Evolutionary conservation across 2,797 vertebrate genomes (phyloP).

Genomic region (Paramormyrops hopkinsi): DNA sequence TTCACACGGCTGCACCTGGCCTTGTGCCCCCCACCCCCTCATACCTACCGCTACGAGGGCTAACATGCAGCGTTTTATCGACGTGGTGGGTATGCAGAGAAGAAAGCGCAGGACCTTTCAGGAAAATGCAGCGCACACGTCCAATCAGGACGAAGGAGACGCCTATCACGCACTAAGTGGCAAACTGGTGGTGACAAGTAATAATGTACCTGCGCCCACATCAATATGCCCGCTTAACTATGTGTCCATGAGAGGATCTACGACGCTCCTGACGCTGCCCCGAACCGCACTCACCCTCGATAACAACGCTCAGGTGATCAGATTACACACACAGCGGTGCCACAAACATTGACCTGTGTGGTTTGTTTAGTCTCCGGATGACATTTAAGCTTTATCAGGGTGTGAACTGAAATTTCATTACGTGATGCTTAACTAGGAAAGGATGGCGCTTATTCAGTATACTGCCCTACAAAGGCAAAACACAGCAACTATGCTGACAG

Average conservation of each 20-base stretch:
- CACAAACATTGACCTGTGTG: not conserved
- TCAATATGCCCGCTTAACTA: constrained; percentile 11
- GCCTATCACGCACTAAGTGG: not conserved
- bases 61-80: not conserved
- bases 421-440: not conserved
- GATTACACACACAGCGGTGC: not conserved
- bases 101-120: not conserved
- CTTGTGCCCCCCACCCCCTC: not conserved
- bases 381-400: not conserved
- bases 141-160: not conserved
- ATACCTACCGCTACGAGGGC: not conserved
- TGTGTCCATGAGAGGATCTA: not conserved
- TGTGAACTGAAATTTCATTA: not conserved
- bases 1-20: not conserved
- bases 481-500: not conserved
- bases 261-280: not conserved
- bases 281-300: not conserved
- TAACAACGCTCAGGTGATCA: not conserved
- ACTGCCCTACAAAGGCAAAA: not conserved
- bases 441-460: not conserved
- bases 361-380: not conserved
- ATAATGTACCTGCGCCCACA: not conserved
- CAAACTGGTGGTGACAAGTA: not conserved
- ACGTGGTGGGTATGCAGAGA: not conserved
- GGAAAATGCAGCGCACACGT: not conserved